Conservation (phyloP, 2,113 vertebrate species). For the Ageneiosus marmoratus region DNA sequence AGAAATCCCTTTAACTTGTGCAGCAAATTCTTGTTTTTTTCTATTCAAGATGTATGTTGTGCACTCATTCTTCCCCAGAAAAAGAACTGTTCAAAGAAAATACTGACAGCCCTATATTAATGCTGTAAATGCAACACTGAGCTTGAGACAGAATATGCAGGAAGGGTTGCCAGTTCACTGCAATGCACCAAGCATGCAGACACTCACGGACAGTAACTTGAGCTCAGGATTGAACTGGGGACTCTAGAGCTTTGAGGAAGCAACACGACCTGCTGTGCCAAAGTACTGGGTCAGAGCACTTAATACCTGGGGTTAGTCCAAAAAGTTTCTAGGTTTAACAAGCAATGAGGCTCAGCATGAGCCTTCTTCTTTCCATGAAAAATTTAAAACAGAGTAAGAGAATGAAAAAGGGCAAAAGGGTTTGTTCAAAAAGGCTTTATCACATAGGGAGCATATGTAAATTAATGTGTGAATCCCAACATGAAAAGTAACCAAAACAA, state of each 20-base stretch:
- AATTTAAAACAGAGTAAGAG: background rate
- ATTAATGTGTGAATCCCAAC: background rate
- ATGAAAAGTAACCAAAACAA: background rate
- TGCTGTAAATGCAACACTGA: background rate
- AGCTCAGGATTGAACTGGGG: background rate
- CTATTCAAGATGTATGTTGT: no score
- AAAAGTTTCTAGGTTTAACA: slow-evolving; percentile 21
- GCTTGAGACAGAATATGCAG: background rate
- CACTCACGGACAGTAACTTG: background rate
- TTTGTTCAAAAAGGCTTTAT: background rate
- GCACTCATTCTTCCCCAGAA: no score
- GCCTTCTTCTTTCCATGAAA: slow-evolving; percentile 12
- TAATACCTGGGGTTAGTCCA: slow-evolving; percentile 2
- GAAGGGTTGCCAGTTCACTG: background rate
- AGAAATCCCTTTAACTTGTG: no score
- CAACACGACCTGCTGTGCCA: background rate
- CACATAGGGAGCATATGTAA: background rate
- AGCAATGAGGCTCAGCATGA: slow-evolving; percentile 28
- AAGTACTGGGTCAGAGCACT: background rate
- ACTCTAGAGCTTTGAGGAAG: background rate
- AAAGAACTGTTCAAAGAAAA: no score
- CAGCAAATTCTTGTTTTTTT: no score
- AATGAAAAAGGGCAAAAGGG: background rate
- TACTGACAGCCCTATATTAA: no score
- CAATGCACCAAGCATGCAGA: background rate